Base-by-base conservation (phyloP, 2,113 vertebrate species). In the Ramphastos sulfuratus region DNA sequence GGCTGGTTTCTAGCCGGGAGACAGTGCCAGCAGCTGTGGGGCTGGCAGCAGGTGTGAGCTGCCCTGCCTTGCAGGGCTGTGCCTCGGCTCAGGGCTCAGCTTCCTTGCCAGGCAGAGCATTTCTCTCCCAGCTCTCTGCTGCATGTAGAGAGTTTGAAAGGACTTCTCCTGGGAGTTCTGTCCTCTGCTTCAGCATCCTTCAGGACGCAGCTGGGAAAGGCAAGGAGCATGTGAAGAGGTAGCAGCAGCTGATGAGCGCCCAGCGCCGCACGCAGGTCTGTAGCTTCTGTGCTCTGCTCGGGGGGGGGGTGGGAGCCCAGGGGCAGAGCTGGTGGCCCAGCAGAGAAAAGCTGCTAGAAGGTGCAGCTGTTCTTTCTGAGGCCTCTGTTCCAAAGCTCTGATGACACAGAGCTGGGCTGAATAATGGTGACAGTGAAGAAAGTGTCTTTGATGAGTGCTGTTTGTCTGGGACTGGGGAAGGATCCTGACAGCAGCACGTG, bases 121-220 rank as follows among this genome's bases (percentile, higher is more conserved):
- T 15, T 2, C 2, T 3, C 60, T 69, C 27, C 25, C 64, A 50
- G 37, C 24, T 28, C 23, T 56, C 50, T 84, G 48, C n/a, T 76
- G 23, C 25, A 4, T 0, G 0, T 24, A 48, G 33, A 2, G 1
- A 21, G 7, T 7, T 18, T 58, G 24, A 30, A 56, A 73, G 27
- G 5, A 3, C 10, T 67, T 48, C 54, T 91, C 50, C 50, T 25
- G 15, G 4, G 3, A 1, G 17, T 46, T 61, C 35, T 58, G 70
- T 33, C 31, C 52, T 13, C 9, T 17, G 20, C 65, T 77, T 28
- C 18, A 55, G 15, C 56, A 61, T 67, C 27, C 42, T 63, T 66
- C 54, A 44, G 52, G 24, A 23, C 5, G 6, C 27, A 37, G 16
- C 14, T 59, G 42, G 20, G 18, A 64, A 61, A 55, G 3, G 37